Evolutionary conservation across 2,888 invertebrate species (phyloP).

Genomic region (Perizoma flavofasciatum): DNA sequence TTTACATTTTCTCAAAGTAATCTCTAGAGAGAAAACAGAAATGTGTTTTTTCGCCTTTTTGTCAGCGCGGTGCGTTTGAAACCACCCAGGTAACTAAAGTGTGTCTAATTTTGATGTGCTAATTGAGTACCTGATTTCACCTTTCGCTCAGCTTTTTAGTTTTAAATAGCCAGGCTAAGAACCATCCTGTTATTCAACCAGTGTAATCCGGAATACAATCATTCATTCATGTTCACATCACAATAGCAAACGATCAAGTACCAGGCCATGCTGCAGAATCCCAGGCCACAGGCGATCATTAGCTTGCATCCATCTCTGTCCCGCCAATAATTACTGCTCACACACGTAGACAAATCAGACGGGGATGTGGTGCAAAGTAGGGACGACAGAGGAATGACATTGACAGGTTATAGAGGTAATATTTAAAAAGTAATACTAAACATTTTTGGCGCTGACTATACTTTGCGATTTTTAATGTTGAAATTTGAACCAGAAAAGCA

Average conservation of each 20-base stretch:
- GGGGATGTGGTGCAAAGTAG: constrained; percentile 39
- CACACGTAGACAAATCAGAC: constrained; percentile 61
- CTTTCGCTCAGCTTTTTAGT: not conserved
- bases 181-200: constrained; percentile 3
- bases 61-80: too few species aligned
- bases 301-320: constrained; percentile 68
- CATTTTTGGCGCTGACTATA: too few species aligned
- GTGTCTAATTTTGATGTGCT: too few species aligned
- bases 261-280: constrained; percentile 19
- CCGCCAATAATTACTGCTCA: constrained; percentile 61
- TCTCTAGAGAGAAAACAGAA: too few species aligned
- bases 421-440: too few species aligned
- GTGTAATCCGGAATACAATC: constrained; percentile 15
- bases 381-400: constrained; percentile 17
- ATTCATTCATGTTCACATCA: constrained; percentile 22
- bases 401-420: constrained; percentile 10
- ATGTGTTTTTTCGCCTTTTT: too few species aligned
- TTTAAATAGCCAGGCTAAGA: not conserved
- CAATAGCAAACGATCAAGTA: constrained; percentile 22
- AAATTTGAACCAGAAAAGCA: too few species aligned
- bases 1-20: too few species aligned
- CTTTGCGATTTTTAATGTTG: too few species aligned
- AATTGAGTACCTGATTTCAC: too few species aligned
- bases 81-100: too few species aligned
- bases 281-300: constrained; percentile 47